These are phyloP conservation scores for Eurosta solidaginis DNA, from an alignment of 1,140 invertebrate species.

Conservation along the genomic window DNA sequence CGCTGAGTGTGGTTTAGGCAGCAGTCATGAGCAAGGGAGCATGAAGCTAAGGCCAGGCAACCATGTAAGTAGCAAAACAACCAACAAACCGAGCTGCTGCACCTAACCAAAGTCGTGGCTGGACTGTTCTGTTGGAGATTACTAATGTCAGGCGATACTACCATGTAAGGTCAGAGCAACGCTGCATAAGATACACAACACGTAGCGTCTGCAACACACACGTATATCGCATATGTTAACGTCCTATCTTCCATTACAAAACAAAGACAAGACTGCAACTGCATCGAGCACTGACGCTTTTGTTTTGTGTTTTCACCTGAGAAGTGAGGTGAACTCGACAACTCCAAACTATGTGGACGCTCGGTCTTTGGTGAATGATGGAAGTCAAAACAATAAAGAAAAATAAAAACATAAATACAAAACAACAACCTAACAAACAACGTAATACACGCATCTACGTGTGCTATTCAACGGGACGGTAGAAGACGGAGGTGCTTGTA, in stretches of 20 bases:
- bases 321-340: constrained; percentile 1
- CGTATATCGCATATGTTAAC: no score
- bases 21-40: neutral
- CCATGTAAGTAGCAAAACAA: neutral
- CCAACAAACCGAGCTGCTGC: neutral
- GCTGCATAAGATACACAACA: neutral
- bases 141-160: neutral
- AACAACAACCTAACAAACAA: neutral
- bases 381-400: constrained; percentile 27
- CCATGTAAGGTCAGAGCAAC: neutral
- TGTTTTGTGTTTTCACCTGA: neutral
- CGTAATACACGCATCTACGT: neutral
- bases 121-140: constrained; percentile 1
- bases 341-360: neutral
- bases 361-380: constrained; percentile 9
- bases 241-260: neutral
- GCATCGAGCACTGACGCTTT: neutral
- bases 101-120: neutral
- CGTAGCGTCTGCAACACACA: neutral
- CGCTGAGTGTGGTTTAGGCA: neutral
- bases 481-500: neutral
- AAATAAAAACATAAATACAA: constrained; percentile 12
- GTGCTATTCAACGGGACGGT: constrained; percentile 16
- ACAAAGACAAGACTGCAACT: neutral
- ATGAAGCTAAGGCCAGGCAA: neutral